These are phyloP conservation scores for Seriola dumerili DNA, from an alignment of 2,113 vertebrate genomes.

Conservation along the genomic window DNA sequence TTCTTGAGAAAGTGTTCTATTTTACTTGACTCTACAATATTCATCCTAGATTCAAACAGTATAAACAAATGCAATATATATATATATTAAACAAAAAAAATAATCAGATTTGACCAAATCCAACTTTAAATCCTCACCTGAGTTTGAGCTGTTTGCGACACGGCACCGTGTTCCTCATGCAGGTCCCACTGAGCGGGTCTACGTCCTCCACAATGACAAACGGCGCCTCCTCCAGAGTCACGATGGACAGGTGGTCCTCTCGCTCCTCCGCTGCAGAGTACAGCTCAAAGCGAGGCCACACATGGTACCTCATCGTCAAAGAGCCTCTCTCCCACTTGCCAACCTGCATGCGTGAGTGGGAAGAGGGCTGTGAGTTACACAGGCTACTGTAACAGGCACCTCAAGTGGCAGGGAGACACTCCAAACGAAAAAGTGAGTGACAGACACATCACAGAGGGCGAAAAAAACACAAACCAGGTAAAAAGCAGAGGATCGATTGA, in stretches of 20 bases:
- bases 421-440: slow-evolving; percentile 30
- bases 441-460: slow-evolving; percentile 26
- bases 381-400: slow-evolving; percentile 43
- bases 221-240: slow-evolving; percentile 97
- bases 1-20: background rate
- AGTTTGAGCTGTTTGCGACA: slow-evolving; percentile 95
- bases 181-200: slow-evolving; percentile 97
- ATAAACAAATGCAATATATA: background rate
- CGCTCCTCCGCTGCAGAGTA: slow-evolving; percentile 92
- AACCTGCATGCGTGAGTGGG: slow-evolving; percentile 85
- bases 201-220: slow-evolving; percentile 99
- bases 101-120: background rate
- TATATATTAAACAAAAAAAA: background rate
- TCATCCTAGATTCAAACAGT: background rate
- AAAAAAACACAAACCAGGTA: slow-evolving; percentile 6
- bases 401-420: slow-evolving; percentile 30
- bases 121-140: slow-evolving; percentile 66
- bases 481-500: background rate
- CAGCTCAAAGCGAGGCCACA: slow-evolving; percentile 97
- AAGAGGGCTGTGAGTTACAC: slow-evolving; percentile 49
- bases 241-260: slow-evolving; percentile 97
- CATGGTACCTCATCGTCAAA: slow-evolving; percentile 96
- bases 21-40: background rate
- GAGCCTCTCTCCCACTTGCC: slow-evolving; percentile 98
- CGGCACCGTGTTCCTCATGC: slow-evolving; percentile 99